These are phyloP conservation scores for Matsumyia berberina DNA, from an alignment of 2,888 invertebrate species.

Conservation along the genomic window DNA sequence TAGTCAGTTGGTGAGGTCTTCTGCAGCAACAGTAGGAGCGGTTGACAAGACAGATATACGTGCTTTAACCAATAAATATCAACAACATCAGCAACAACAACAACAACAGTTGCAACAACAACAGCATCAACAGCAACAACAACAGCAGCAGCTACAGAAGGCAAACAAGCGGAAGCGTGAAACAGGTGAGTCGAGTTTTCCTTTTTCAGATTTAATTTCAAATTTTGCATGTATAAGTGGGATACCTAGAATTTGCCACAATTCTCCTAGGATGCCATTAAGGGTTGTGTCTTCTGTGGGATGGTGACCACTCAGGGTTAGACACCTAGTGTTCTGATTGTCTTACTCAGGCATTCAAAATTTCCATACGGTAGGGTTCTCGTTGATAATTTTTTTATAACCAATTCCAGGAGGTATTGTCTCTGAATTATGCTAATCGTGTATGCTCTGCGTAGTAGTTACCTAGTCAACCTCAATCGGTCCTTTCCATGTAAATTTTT, in stretches of 20 bases:
- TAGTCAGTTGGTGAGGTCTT: conserved; percentile 62
- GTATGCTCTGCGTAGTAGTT: conserved; percentile 16
- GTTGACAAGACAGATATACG: conserved; percentile 56
- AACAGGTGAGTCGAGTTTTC: conserved; percentile 77
- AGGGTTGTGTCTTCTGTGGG: too few relatives aligned
- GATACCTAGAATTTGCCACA: background rate
- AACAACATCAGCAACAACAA: conserved; percentile 73
- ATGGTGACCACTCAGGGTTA: too few relatives aligned
- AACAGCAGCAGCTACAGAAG: conserved; percentile 76
- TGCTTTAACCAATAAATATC: conserved; percentile 76
- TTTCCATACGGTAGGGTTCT: background rate
- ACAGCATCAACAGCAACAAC: conserved; percentile 62
- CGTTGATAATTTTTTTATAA: conserved; percentile 29
- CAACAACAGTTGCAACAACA: conserved; percentile 65
- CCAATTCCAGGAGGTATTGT: conserved; percentile 44
- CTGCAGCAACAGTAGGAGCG: conserved; percentile 41
- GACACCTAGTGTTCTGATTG: background rate
- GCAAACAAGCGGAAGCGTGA: conserved; percentile 79
- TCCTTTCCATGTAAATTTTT: conserved; percentile 47
- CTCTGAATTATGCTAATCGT: conserved; percentile 49
- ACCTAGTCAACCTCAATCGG: conserved; percentile 49
- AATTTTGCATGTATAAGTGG: background rate
- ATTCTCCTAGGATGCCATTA: background rate
- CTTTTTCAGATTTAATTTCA: background rate
- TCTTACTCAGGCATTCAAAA: background rate